Evolutionary conservation across 2,888 invertebrate species (phyloP).

Genomic region (Zygogramma bicolorata): DNA sequence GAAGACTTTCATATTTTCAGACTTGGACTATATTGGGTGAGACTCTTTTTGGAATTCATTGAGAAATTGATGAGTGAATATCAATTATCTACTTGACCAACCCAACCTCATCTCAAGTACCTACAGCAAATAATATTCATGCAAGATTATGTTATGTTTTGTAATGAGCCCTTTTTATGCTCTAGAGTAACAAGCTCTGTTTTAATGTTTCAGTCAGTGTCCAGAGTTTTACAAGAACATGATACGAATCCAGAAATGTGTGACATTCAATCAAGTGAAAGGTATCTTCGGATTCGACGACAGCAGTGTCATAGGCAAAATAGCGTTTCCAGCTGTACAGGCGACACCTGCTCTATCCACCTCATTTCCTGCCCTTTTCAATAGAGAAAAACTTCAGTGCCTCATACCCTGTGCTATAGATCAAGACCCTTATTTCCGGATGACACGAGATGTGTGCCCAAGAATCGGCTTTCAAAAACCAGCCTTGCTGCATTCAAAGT

Average conservation of each 20-base stretch:
- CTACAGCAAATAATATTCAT: no score
- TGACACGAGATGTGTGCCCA: conserved; percentile 98
- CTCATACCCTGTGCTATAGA: conserved; percentile 99
- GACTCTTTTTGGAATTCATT: conserved; percentile 22
- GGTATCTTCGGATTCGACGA: conserved; percentile 98
- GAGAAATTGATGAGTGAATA: no score
- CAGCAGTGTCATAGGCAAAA: conserved; percentile 96
- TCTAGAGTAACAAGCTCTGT: not conserved
- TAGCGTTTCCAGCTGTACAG: conserved; percentile 95
- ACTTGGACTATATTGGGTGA: conserved; percentile 95
- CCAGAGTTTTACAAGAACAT: conserved; percentile 95
- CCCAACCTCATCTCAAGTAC: no score
- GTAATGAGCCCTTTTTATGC: no score
- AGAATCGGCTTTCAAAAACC: conserved; percentile 88
- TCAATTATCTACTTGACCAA: no score
- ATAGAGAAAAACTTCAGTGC: conserved; percentile 80
- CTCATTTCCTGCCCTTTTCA: conserved; percentile 93
- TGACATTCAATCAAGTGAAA: conserved; percentile 97
- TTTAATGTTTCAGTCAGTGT: conserved; percentile 74
- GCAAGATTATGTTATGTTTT: no score
- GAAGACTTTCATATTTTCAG: conserved; percentile 97
- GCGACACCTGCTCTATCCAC: conserved; percentile 94
- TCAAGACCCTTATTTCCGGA: conserved; percentile 99
- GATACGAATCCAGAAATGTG: conserved; percentile 90
- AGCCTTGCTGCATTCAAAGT: conserved; percentile 82